A percentile compares a stretch with the other conserved stretches of the same genome.
phyloP scores from a whole-genome alignment of 2,113 vertebrate species.

The Gorsachius goisagi region DNA sequence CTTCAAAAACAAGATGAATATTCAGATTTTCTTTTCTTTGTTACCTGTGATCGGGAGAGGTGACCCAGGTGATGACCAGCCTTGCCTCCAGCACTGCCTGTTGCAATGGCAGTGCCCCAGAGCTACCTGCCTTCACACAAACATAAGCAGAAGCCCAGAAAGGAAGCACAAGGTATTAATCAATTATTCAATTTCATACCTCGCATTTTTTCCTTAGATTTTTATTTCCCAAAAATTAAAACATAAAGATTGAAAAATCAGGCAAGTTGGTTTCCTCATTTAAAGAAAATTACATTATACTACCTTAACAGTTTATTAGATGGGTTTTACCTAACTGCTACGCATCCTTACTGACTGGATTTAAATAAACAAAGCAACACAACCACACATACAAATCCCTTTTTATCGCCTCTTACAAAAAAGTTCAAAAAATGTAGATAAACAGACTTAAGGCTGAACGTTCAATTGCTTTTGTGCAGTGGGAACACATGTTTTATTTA shows the following conservation, averaged over 20 bases:
- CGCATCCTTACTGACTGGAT: not conserved
- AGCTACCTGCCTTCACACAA: not conserved
- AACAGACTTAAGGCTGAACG: not conserved
- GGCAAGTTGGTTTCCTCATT: not conserved
- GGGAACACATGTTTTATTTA: not conserved
- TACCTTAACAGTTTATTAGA: not conserved
- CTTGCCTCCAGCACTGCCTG: not conserved
- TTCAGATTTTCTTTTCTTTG: not conserved
- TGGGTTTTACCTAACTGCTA: not conserved
- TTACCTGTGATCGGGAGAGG: not conserved
- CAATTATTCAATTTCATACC: not conserved
- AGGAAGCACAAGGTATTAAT: not conserved
- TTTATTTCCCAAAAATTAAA: not conserved
- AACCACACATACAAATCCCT: not conserved
- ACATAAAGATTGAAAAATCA: not conserved
- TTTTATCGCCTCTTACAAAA: not conserved
- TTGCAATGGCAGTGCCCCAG: not conserved
- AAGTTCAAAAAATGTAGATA: not conserved
- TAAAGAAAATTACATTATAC: not conserved
- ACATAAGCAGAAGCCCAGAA: not conserved
- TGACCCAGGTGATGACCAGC: rapidly evolving
- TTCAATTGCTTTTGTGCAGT: not conserved
- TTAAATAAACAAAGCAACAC: not conserved
- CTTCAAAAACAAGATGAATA: not conserved
- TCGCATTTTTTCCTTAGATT: not conserved